Base-by-base conservation (phyloP, 2,888 invertebrate genomes). In the Athalia cordata region DNA sequence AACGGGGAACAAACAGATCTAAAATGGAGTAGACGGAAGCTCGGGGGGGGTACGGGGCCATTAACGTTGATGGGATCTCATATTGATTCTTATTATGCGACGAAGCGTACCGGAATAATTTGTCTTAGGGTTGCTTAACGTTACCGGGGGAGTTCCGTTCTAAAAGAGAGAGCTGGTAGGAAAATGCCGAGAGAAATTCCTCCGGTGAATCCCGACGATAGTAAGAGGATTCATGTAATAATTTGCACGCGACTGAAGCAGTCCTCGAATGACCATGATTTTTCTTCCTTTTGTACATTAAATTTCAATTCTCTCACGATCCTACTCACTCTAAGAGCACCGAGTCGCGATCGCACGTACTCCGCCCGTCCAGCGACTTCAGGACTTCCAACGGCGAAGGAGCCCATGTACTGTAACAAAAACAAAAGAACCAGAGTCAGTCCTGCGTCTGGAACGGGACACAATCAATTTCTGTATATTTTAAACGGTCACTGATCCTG, bases 341-440 rank as follows among this genome's bases (percentile, higher is more conserved):
- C 93, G 83, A 94, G 91, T 84, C 93, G 93, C 78, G 92, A 91
- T 85, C 94, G 92, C 85, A 95, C 92, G 87, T 92, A 92, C 85
- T 94, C 93, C 78, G 93, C 93, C 86, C 94, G 92, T 83, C 93
- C 91, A 86, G 92, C 91, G 88, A 93, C 93, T 90, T 94, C 95
- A 86, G 93, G 93, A 87, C 93, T 94, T 85, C 92, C 92, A 89
- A 95, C 95, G 88, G 94, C 93, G 92, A 95, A 95, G 86, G 95
- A 95, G 85, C 95, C 95, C 93, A 95, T 94, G 91, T 95, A 94
- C 94, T 94, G 93, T 13, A 92, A 93, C 88, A 90, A 90, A 86
- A 87, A 82, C 83, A 81, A 77, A 79, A 77, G 66, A 65, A 79
- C 66, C 9, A 49, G 29, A 45, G 52, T 75, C 50, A 77, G 75